Percentiles rank a stretch among this genome's conserved stretches.
These are phyloP conservation scores for Ethmia dodecea DNA, from an alignment of 2,888 invertebrate genomes.

Conservation along the genomic window DNA sequence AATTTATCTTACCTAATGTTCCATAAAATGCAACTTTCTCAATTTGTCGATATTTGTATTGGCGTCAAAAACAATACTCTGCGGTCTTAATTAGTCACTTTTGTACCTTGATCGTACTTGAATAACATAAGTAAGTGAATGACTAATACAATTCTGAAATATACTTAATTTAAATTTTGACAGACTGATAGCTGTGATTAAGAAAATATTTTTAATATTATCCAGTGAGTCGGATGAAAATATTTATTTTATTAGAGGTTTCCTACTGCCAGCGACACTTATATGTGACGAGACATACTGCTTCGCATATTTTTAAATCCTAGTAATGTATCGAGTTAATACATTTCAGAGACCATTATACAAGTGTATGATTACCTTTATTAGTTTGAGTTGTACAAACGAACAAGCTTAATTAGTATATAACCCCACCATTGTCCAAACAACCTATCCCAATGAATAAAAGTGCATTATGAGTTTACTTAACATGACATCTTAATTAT, in stretches of 20 bases:
- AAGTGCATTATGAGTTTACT: constrained; percentile 24
- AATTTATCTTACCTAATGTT: constrained; percentile 45
- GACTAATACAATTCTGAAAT: constrained; percentile 75
- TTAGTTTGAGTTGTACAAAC: constrained; percentile 49
- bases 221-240: constrained; percentile 76
- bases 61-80: constrained; percentile 66
- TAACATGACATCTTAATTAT: constrained; percentile 39
- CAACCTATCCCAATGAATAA: constrained; percentile 32
- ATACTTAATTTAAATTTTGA: constrained; percentile 78
- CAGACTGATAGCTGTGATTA: constrained; percentile 79
- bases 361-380: constrained; percentile 32
- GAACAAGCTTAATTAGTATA: constrained; percentile 54
- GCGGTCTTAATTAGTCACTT: constrained; percentile 74
- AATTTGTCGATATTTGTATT: constrained; percentile 52
- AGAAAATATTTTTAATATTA: constrained; percentile 77
- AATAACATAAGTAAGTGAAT: constrained; percentile 67
- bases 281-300: constrained; percentile 57
- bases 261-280: constrained; percentile 67
- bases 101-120: constrained; percentile 72
- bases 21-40: constrained; percentile 51
- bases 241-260: constrained; percentile 75
- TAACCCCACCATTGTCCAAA: constrained; percentile 45
- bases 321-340: constrained; percentile 45
- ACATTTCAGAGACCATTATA: constrained; percentile 34
- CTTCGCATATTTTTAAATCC: constrained; percentile 60